These are phyloP conservation scores for Argopecten irradians DNA, from an alignment of 1,140 invertebrate genomes.

Conservation along the genomic window DNA sequence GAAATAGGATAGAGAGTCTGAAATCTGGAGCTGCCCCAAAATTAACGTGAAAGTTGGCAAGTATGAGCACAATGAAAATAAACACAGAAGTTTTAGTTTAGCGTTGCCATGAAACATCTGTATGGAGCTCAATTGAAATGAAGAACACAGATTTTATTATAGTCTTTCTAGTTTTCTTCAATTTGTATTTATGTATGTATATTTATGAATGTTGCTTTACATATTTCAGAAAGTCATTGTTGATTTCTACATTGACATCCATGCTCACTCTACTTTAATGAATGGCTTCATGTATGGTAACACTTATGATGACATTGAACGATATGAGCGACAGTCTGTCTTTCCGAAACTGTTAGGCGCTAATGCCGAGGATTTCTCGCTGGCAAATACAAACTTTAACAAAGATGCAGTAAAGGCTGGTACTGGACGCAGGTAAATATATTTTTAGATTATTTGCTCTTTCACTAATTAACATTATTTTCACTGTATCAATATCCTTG, in stretches of 20 bases:
- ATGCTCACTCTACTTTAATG: constrained; percentile 93
- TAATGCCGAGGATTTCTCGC: constrained; percentile 89
- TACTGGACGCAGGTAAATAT: constrained; percentile 86
- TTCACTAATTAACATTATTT: no score
- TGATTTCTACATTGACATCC: constrained; percentile 96
- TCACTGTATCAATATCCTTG: no score
- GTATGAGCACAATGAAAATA: no score
- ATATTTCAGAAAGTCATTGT: constrained; percentile 82
- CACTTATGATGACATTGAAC: constrained; percentile 88
- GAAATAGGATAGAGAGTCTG: no score
- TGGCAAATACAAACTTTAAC: constrained; percentile 92
- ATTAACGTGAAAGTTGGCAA: no score
- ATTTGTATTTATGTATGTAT: constrained; percentile 18
- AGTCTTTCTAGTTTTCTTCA: no score
- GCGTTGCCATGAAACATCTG: no score
- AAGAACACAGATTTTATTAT: no score
- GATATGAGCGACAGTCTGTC: constrained; percentile 80
- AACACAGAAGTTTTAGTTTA: no score
- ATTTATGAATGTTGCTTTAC: neutral
- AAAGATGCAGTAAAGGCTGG: constrained; percentile 89
- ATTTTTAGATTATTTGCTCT: no score
- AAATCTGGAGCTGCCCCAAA: no score
- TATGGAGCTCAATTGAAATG: no score
- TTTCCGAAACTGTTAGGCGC: constrained; percentile 92
- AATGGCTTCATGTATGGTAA: constrained; percentile 98